Conservation (phyloP, 2,113 vertebrate genomes). For the Stegostoma tigrinum region DNA sequence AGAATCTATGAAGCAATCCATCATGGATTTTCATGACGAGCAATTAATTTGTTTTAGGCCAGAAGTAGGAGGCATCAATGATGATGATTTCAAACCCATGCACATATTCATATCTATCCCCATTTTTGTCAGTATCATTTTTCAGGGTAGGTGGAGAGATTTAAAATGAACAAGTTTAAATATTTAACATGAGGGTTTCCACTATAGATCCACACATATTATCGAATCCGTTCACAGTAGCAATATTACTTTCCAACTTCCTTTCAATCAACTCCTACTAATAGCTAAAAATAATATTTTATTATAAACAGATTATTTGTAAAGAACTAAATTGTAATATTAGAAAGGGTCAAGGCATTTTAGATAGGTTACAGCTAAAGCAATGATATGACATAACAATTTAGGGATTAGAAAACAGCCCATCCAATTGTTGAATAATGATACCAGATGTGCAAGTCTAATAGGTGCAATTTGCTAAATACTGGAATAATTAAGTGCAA, state of each 20-base stretch:
- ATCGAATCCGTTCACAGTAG: slow-evolving; percentile 22
- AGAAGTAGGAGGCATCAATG: neutral
- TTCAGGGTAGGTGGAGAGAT: neutral
- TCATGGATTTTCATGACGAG: neutral
- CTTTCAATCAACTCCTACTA: neutral
- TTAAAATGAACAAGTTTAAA: neutral
- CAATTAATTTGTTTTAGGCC: neutral
- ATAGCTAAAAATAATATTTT: slow-evolving; percentile 34
- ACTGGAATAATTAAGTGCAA: slow-evolving; percentile 43
- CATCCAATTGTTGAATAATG: slow-evolving; percentile 40
- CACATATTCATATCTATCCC: neutral
- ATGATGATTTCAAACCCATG: neutral
- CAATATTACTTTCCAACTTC: slow-evolving; percentile 13
- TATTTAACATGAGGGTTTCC: neutral
- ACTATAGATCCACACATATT: neutral
- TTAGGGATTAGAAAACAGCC: slow-evolving; percentile 30
- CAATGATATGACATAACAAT: slow-evolving; percentile 11
- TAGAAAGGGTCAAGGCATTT: neutral
- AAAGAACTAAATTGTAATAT: slow-evolving; percentile 10
- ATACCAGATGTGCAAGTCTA: slow-evolving; percentile 43
- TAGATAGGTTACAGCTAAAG: slow-evolving; percentile 9
- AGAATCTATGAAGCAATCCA: neutral
- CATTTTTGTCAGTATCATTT: neutral
- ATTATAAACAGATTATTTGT: slow-evolving; percentile 11
- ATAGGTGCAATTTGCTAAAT: slow-evolving; percentile 43